Evolutionary conservation across 2,113 vertebrate species (phyloP).

Genomic region (Oryzias curvinotus): DNA sequence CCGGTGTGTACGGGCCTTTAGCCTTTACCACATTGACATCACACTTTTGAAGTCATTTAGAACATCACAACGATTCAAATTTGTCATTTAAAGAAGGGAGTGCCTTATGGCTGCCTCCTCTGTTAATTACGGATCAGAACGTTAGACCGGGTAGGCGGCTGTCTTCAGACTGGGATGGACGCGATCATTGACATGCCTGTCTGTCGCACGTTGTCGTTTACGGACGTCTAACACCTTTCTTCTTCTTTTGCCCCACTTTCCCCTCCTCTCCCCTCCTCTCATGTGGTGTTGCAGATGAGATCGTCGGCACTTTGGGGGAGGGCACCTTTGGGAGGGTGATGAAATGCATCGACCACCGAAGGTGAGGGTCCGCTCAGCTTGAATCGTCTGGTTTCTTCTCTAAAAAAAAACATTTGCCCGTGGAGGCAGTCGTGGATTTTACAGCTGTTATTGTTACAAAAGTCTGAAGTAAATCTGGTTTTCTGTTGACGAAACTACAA

Average conservation of each 20-base stretch:
- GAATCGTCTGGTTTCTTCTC: neutral
- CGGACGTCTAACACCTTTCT: conserved; percentile 56
- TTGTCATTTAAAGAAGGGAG: conserved; percentile 43
- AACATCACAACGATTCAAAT: conserved; percentile 55
- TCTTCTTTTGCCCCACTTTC: conserved; percentile 40
- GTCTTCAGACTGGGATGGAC: conserved; percentile 53
- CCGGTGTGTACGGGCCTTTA: too few species aligned
- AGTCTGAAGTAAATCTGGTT: too few species aligned
- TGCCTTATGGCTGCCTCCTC: conserved; percentile 35
- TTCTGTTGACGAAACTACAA: too few species aligned
- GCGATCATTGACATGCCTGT: conserved; percentile 59
- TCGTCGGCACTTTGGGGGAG: conserved; percentile 93
- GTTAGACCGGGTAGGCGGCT: conserved; percentile 51
- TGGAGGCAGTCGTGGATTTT: too few species aligned
- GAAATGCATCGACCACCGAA: conserved; percentile 92
- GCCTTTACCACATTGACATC: neutral
- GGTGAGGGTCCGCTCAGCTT: conserved; percentile 72
- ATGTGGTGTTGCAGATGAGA: conserved; percentile 87
- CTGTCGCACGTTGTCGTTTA: conserved; percentile 40
- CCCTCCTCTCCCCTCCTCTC: conserved; percentile 53
- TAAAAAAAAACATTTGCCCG: too few species aligned
- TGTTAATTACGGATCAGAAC: conserved; percentile 30
- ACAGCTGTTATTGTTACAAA: too few species aligned
- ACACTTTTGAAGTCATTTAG: neutral
- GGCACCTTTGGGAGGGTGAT: conserved; percentile 96